phyloP scores from a whole-genome alignment of 1,140 invertebrate genomes.

The Tachypleus tridentatus region DNA sequence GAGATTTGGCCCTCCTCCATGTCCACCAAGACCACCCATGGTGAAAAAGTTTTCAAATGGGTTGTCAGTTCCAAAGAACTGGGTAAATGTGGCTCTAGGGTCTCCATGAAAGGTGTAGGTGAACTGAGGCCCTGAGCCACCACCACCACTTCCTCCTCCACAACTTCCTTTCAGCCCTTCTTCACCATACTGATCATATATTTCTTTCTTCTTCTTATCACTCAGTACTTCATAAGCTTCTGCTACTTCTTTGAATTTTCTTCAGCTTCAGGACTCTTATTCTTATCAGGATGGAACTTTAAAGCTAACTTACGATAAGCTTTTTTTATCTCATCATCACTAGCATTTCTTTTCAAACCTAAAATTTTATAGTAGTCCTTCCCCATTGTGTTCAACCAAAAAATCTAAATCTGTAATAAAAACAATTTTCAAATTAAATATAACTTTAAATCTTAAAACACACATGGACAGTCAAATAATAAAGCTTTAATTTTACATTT shows the following conservation, averaged over 20 bases:
- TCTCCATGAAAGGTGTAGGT: constrained; percentile 76
- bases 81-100: constrained; percentile 84
- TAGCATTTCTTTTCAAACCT: constrained; percentile 68
- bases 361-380: constrained; percentile 97
- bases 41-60: constrained; percentile 62
- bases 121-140: constrained; percentile 41
- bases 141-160: constrained; percentile 17
- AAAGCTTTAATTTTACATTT: too few species aligned
- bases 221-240: constrained; percentile 97
- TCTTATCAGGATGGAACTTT: constrained; percentile 99
- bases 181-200: constrained; percentile 93
- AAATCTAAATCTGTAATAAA: too few species aligned
- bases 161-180: constrained; percentile 66
- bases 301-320: constrained; percentile 93
- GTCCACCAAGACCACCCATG: constrained; percentile 39
- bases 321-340: constrained; percentile 95
- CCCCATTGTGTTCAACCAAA: constrained; percentile 53
- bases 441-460: too few species aligned
- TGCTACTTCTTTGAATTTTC: constrained; percentile 95
- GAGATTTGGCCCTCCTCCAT: constrained; percentile 38
- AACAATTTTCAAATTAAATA: too few species aligned
- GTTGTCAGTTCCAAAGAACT: constrained; percentile 75
- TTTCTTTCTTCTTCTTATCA: constrained; percentile 84
- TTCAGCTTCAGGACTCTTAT: constrained; percentile 85
- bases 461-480: too few species aligned